A percentile compares a stretch with the other conserved stretches of the same genome.
Conservation (phyloP, 2,797 vertebrate genomes). For the Notolepis coatsorum region DNA sequence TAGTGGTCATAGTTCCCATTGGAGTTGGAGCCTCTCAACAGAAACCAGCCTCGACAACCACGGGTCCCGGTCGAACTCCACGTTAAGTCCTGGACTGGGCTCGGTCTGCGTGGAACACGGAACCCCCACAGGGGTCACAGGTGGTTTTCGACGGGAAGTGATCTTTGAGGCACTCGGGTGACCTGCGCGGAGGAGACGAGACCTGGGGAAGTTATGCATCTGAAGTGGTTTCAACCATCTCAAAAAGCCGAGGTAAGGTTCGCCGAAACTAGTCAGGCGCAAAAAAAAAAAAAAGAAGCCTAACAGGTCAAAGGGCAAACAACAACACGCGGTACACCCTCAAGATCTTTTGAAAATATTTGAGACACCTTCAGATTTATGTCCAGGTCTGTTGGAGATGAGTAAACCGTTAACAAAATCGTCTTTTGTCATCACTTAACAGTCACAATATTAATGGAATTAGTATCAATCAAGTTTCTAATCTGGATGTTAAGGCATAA, state of each 20-base stretch:
- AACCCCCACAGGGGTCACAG: too few relatives aligned
- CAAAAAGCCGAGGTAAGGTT: slow-evolving; percentile 17
- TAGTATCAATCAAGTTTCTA: slow-evolving; percentile 20
- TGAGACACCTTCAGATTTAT: not conserved
- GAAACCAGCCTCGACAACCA: not conserved
- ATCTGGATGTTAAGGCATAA: slow-evolving; percentile 56
- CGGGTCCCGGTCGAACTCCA: slow-evolving; percentile 6
- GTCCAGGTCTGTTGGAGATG: not conserved
- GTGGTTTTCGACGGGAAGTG: too few relatives aligned
- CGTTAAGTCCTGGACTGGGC: too few relatives aligned
- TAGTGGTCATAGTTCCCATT: slow-evolving; percentile 37
- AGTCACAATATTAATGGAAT: slow-evolving; percentile 15
- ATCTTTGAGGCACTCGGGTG: not conserved
- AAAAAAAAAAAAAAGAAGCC: too few relatives aligned
- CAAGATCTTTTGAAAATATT: not conserved
- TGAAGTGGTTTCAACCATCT: not conserved
- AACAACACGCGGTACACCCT: not conserved
- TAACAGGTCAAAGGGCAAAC: too few relatives aligned
- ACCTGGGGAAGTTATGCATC: not conserved
- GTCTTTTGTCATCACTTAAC: slow-evolving; percentile 1
- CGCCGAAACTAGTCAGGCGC: too few relatives aligned
- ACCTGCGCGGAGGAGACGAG: not conserved
- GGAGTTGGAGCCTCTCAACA: not conserved
- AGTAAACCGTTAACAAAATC: not conserved
- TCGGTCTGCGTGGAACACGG: too few relatives aligned